phyloP scores from a whole-genome alignment of 2,888 invertebrate species.

The Drosophila bunnanda region DNA sequence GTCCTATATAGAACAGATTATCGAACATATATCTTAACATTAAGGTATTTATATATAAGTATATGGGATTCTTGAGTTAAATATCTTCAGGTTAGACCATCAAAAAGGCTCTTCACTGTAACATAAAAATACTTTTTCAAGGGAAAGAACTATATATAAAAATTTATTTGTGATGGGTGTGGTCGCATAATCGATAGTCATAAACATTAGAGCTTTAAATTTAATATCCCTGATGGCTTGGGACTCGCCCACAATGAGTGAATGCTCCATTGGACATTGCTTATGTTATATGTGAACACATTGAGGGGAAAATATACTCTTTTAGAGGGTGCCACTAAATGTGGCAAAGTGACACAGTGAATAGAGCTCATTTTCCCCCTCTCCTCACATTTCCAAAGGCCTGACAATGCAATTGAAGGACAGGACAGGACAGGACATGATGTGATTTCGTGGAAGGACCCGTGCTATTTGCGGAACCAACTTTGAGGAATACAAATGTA shows the following conservation, averaged over 20 bases:
- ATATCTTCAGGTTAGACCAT: neutral
- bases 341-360: conserved; percentile 32
- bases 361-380: conserved; percentile 15
- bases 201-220: conserved; percentile 53
- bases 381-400: neutral
- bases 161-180: neutral
- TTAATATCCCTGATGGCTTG: conserved; percentile 34
- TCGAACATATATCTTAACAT: too few species aligned
- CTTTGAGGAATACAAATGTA: neutral
- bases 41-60: too few species aligned
- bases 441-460: conserved; percentile 7
- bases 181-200: conserved; percentile 46
- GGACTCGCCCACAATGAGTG: conserved; percentile 1
- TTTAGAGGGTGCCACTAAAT: conserved; percentile 12
- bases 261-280: conserved; percentile 2
- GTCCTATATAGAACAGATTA: too few species aligned
- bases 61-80: too few species aligned
- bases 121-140: conserved; percentile 34
- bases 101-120: neutral
- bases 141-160: conserved; percentile 26
- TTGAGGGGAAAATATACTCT: neutral
- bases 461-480: conserved; percentile 4
- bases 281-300: neutral
- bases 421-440: conserved; percentile 6
- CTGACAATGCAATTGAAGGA: conserved; percentile 2